Evolutionary conservation across 2,797 vertebrate genomes (phyloP).

Genomic region (Xerus rutilus): DNA sequence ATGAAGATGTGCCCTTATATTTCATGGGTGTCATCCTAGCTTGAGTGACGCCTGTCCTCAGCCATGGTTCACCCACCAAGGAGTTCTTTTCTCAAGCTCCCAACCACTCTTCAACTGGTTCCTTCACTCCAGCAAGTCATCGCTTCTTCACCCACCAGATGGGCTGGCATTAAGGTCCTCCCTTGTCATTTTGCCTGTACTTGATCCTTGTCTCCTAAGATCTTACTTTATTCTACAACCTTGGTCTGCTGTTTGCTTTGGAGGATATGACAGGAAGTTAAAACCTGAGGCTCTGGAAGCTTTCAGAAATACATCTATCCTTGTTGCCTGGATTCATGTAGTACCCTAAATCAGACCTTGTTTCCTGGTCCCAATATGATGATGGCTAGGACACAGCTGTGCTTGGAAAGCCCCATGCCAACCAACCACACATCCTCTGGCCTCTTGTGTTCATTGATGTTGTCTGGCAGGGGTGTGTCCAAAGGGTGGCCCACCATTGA

Average conservation of each 20-base stretch:
- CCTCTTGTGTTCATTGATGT: neutral
- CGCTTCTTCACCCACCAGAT: neutral
- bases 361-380: neutral
- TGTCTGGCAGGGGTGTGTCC: neutral
- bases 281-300: neutral
- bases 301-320: neutral
- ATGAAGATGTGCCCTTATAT: neutral
- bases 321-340: neutral
- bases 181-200: neutral
- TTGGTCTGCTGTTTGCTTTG: neutral
- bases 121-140: neutral
- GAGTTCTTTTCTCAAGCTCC: neutral
- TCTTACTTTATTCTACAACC: neutral
- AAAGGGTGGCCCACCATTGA: neutral
- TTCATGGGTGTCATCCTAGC: neutral
- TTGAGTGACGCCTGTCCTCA: neutral
- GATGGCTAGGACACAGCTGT: neutral
- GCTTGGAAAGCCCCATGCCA: neutral
- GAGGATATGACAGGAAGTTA: neutral
- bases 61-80: neutral
- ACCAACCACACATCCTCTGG: neutral
- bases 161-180: neutral
- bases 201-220: neutral
- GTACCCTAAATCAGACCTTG: neutral
- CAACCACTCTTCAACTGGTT: neutral